phyloP scores from a whole-genome alignment of 2,113 vertebrate genomes.

The Cyanoderma ruficeps region DNA sequence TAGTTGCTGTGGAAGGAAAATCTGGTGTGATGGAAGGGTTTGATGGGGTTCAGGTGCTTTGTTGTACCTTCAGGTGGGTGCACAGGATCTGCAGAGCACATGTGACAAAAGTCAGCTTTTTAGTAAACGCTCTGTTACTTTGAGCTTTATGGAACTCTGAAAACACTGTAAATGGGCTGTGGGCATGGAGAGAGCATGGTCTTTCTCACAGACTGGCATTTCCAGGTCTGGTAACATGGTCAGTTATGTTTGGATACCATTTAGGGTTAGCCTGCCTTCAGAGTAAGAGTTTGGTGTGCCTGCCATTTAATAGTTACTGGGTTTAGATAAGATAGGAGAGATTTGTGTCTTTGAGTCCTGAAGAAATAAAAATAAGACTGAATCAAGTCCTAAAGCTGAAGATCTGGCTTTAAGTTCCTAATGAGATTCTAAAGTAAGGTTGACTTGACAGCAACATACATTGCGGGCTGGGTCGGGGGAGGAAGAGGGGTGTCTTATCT shows the following conservation, averaged over 20 bases:
- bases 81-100: neutral
- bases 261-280: neutral
- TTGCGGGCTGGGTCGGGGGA: neutral
- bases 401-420: neutral
- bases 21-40: neutral
- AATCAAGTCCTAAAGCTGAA: neutral
- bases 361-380: neutral
- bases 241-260: neutral
- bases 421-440: neutral
- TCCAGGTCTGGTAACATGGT: neutral
- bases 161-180: neutral
- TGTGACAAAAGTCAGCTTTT: neutral
- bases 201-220: neutral
- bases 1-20: neutral
- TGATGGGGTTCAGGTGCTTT: neutral
- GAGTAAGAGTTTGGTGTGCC: neutral
- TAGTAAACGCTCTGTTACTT: neutral
- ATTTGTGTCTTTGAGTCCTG: neutral
- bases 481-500: neutral
- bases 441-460: neutral
- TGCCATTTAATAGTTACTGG: neutral
- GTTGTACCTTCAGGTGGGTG: neutral
- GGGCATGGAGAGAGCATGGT: neutral
- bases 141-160: neutral
- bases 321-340: neutral